Conservation (phyloP, 1,140 invertebrate genomes). For the Aphaenogaster rudis region DNA sequence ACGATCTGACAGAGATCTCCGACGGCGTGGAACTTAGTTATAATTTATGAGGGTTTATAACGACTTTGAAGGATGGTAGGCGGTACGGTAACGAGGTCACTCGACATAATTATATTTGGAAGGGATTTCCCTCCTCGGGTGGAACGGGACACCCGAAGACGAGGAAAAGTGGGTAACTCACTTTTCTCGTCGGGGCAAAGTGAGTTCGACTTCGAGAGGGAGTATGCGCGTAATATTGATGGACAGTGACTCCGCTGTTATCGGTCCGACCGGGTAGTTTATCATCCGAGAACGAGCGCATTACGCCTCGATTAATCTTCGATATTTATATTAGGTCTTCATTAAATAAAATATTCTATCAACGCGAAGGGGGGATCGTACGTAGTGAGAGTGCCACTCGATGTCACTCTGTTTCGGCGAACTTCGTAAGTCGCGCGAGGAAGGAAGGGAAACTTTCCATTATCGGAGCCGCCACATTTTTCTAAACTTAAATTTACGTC, state of each 20-base stretch:
- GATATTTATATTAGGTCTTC: constrained; percentile 83
- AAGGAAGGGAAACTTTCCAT: constrained; percentile 64
- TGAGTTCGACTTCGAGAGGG: constrained; percentile 68
- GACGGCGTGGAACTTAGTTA: constrained; percentile 53
- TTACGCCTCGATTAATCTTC: constrained; percentile 84
- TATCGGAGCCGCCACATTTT: constrained; percentile 47
- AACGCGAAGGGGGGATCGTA: constrained; percentile 1
- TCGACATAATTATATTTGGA: constrained; percentile 70
- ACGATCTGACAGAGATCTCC: constrained; percentile 59
- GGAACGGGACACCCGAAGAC: constrained; percentile 43
- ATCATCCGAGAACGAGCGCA: constrained; percentile 81
- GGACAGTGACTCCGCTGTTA: constrained; percentile 82
- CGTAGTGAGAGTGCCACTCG: constrained; percentile 9
- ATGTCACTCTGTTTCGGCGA: constrained; percentile 13
- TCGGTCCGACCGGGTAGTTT: constrained; percentile 76
- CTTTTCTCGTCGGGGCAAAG: constrained; percentile 73
- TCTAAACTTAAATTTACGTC: constrained; percentile 48
- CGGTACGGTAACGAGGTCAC: constrained; percentile 66
- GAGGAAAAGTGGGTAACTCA: constrained; percentile 76
- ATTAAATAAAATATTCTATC: constrained; percentile 78
- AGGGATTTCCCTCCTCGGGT: constrained; percentile 67
- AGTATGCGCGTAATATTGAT: constrained; percentile 80
- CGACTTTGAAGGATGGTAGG: constrained; percentile 67
- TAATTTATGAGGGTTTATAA: constrained; percentile 62
- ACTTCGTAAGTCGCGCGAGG: constrained; percentile 5